Evolutionary conservation across 1,140 invertebrate species (phyloP).

Genomic region (Hydropsyche tenuis): DNA sequence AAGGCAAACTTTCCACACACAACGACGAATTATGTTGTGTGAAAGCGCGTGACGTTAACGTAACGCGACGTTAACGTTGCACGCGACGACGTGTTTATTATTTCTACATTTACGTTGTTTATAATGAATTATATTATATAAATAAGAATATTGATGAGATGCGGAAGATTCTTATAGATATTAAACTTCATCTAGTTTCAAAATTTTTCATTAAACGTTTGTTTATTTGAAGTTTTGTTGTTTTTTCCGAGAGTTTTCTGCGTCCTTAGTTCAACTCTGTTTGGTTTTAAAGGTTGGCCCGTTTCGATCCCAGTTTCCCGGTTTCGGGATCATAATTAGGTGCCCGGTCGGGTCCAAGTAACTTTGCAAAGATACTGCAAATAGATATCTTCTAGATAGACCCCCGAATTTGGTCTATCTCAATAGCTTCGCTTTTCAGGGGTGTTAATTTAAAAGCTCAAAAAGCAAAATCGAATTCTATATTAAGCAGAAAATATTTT

Average conservation of each 20-base stretch:
- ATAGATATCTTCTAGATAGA: constrained; percentile 39
- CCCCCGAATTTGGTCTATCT: constrained; percentile 23
- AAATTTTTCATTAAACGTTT: too few relatives aligned
- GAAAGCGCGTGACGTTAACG: constrained; percentile 42
- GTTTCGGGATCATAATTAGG: constrained; percentile 48
- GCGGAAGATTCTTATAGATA: too few relatives aligned
- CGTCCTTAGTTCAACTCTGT: constrained; percentile 25
- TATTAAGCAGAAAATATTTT: too few relatives aligned
- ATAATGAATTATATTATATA: not conserved
- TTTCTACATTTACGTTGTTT: constrained; percentile 39
- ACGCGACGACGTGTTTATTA: constrained; percentile 47
- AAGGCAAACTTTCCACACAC: not conserved
- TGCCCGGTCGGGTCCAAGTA: constrained; percentile 44
- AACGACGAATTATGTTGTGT: constrained; percentile 44
- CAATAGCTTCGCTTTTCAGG: not conserved
- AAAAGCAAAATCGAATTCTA: too few relatives aligned
- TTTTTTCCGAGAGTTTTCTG: too few relatives aligned
- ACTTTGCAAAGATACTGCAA: constrained; percentile 44
- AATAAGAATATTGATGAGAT: too few relatives aligned
- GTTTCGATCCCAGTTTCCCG: constrained; percentile 16
- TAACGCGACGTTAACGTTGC: constrained; percentile 40
- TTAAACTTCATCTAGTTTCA: too few relatives aligned
- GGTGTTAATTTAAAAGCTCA: not conserved
- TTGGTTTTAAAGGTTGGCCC: constrained; percentile 15
- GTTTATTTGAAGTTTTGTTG: too few relatives aligned